These are phyloP conservation scores for Pteropus rufus DNA, from an alignment of 2,797 vertebrate genomes.

Conservation along the genomic window DNA sequence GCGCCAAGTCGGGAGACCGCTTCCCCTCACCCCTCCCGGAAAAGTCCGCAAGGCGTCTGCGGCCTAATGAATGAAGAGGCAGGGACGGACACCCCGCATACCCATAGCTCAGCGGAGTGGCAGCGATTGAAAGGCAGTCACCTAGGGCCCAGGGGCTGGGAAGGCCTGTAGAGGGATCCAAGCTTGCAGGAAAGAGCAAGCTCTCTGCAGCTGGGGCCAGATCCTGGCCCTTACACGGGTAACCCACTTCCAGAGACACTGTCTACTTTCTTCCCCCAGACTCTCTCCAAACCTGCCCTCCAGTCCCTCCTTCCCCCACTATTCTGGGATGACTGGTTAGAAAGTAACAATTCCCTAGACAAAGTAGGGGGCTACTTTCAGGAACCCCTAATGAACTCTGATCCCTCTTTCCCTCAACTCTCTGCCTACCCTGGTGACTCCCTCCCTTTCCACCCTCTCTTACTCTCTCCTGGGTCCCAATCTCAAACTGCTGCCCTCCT, in stretches of 20 bases:
- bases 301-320: too few relatives aligned
- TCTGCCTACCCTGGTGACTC: neutral
- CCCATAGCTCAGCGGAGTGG: neutral
- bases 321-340: neutral
- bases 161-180: neutral
- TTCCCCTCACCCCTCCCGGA: neutral
- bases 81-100: neutral
- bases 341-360: neutral
- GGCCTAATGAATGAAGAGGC: neutral
- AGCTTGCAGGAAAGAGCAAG: neutral
- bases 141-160: neutral
- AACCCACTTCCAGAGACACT: neutral
- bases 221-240: neutral
- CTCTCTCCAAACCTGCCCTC: neutral
- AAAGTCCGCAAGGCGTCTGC: neutral
- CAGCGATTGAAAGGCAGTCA: neutral
- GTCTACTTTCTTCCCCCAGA: neutral
- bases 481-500: neutral
- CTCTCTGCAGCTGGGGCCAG: neutral
- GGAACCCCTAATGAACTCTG: neutral
- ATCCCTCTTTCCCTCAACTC: neutral
- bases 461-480: neutral
- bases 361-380: neutral
- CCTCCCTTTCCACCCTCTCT: neutral
- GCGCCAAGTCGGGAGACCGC: neutral